Base-by-base conservation (phyloP, 2,113 vertebrate genomes). In the Leptobrachium leishanense region DNA sequence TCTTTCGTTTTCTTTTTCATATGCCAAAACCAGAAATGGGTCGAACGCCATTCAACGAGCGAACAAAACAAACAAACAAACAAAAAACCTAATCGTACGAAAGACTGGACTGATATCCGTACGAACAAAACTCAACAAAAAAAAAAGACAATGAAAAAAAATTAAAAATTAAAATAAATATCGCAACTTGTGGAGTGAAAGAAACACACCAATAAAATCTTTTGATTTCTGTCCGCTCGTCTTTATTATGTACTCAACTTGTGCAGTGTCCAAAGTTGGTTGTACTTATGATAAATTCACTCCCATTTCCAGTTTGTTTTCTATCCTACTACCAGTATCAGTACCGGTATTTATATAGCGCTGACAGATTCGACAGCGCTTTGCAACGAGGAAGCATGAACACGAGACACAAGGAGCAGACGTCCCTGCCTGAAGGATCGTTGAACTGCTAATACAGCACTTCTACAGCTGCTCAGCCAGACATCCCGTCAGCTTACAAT, bases 21-120 rank as follows among this genome's bases (percentile, higher is more conserved):
- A 80, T 80, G 78, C 78, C 78, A 80, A 80, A 80, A 80, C 78
- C 78, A 80, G 78, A 80, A 80, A 80, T 80, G 78, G 78, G 78
- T 80, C 78, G 78, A 80, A 80, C 64, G 71, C 78, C 78, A 80
- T 80, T 80, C 78, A 74, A 74, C 72, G 59, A 80, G 78, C 72
- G 78, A 80, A 80, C 78, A 80, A 80, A 80, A 79, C 41, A 15
- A 78, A 78, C 57, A 46, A 5, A 5, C 15, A 67, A 68, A n/a
- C 63, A 78, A 63, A 78, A 71, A 79, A 46, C n/a, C 15, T n/a
- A n/a, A 68, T 53, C 8, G 72, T 80, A 80, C 78, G 64, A 80
- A 62, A 74, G 78, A 80, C 78, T 80, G 72, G 74, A 74, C 66
- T 68, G 64, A 80, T 62, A 68, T 74, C 10, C 64, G 72, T 80